Evolutionary conservation across 64 coral and sea anemone species (phyloP).

Genomic region (Actinia equina): DNA sequence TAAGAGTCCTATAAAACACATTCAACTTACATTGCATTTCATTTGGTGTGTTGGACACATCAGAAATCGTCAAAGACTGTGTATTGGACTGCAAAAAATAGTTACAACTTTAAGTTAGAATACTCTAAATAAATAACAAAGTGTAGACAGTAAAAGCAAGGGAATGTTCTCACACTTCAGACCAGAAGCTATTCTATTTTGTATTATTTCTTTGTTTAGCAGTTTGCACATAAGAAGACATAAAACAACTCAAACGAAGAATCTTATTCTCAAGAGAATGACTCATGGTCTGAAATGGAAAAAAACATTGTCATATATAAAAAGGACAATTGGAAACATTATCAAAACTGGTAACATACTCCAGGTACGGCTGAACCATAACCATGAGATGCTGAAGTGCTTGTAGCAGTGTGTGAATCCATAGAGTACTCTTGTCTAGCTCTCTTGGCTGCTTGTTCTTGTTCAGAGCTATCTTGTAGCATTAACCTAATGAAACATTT

Average conservation of each 20-base stretch:
- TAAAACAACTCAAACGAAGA: not conserved
- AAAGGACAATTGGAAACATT: not conserved
- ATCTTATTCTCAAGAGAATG: not conserved
- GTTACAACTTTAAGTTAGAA: not conserved
- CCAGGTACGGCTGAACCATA: not conserved
- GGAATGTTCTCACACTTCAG: not conserved
- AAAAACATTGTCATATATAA: not conserved
- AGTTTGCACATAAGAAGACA: no score
- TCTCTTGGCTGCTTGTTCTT: constrained; percentile 70
- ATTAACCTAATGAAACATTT: constrained; percentile 33
- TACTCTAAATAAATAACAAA: not conserved
- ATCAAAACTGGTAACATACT: not conserved
- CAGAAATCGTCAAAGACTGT: constrained; percentile 94
- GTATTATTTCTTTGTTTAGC: no score
- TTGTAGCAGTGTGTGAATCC: constrained; percentile 2
- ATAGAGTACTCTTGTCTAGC: constrained; percentile 59
- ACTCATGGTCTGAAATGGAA: not conserved
- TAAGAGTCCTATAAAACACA: not conserved
- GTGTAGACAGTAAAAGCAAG: no score
- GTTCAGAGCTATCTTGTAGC: constrained; percentile 75
- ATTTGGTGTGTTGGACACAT: constrained; percentile 84
- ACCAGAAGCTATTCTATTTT: no score
- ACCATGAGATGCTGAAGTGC: not conserved
- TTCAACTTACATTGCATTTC: constrained; percentile 49
- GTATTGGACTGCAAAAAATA: constrained; percentile 40